Percentiles rank a stretch among this genome's conserved stretches.
Evolutionary conservation across 2,888 invertebrate species (phyloP).

Genomic region (Morpho deidamia): DNA sequence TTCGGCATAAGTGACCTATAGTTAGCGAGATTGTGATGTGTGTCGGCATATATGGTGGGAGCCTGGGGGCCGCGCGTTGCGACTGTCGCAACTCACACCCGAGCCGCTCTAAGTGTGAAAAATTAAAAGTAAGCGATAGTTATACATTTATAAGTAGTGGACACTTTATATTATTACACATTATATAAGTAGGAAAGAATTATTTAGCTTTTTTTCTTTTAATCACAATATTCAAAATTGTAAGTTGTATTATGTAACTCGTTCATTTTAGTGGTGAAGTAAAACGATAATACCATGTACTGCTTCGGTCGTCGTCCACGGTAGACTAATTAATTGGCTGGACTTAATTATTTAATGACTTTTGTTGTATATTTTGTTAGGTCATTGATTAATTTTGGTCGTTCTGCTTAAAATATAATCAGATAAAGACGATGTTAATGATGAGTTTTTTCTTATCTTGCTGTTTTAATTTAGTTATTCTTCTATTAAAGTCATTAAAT

Average conservation of each 20-base stretch:
- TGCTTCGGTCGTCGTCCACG: constrained; percentile 57
- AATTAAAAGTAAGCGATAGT: constrained; percentile 74
- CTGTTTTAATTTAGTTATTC: constrained; percentile 79
- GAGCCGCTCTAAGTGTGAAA: constrained; percentile 70
- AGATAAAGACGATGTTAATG: constrained; percentile 70
- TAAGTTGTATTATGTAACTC: constrained; percentile 74
- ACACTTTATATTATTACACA: constrained; percentile 78
- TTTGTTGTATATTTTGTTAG: constrained; percentile 80
- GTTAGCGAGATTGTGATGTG: constrained; percentile 61
- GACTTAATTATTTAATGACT: constrained; percentile 78
- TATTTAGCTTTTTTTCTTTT: constrained; percentile 75
- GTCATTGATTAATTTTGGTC: constrained; percentile 78
- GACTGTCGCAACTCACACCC: constrained; percentile 24
- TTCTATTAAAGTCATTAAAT: constrained; percentile 79
- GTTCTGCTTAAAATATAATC: constrained; percentile 68
- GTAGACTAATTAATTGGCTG: constrained; percentile 64
- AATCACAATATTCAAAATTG: constrained; percentile 78
- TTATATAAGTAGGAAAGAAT: constrained; percentile 77
- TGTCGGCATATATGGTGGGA: constrained; percentile 41
- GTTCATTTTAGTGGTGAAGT: constrained; percentile 68
- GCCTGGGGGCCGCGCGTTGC: constrained; percentile 27
- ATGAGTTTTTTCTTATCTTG: constrained; percentile 74
- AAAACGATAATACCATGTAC: constrained; percentile 53
- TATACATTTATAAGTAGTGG: constrained; percentile 76
- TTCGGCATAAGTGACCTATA: constrained; percentile 61